Evolutionary conservation across 2,113 vertebrate genomes (phyloP), one percentile per base, ranked within the genome.

Genomic region (Trematomus loennbergii): DNA sequence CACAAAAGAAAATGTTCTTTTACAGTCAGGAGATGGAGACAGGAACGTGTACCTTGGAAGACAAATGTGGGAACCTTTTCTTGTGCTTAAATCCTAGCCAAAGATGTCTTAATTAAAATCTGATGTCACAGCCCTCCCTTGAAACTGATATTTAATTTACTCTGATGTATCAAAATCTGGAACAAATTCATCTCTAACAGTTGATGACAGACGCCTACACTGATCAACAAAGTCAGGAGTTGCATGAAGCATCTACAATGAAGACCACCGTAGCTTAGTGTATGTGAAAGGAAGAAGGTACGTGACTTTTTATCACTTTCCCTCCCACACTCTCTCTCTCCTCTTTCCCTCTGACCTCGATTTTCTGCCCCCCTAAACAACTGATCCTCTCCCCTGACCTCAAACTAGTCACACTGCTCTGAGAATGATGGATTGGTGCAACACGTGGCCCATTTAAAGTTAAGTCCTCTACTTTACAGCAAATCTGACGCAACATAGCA

Each of bases 391-490:
- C 74, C 77, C 72, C 65, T 81, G 78, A 87, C 89, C 88, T 82
- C 83, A 82, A 79, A 77, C 82, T 48, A 68, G 88, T 71, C 78
- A 33, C 70, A 49, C 79, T 20, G 45, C 74, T 73, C 75, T 9
- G 40, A 77, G 66, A 69, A 68, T 85, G 89, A 92, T 81, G 64
- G 89, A 91, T 91, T 7, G 79, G 82, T 52, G 87, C 80, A 89
- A 83, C 75, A 79, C 2, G 36, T 82, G 77, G 88, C 79, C 88
- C 85, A 88, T 92, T 91, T 92, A 89, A 90, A 90, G 81, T 89
- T 89, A 88, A 87, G 79, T 84, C 83, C 50, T 75, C 77, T 68
- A 62, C 78, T 83, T 87, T 78, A 69, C 50, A 36, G 70, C 65
- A 13, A 12, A 33, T 59, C 82, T 87, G 86, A 89, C 67, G 84